phyloP scores from a whole-genome alignment of 2,888 invertebrate genomes.

The Operophtera brumata region DNA sequence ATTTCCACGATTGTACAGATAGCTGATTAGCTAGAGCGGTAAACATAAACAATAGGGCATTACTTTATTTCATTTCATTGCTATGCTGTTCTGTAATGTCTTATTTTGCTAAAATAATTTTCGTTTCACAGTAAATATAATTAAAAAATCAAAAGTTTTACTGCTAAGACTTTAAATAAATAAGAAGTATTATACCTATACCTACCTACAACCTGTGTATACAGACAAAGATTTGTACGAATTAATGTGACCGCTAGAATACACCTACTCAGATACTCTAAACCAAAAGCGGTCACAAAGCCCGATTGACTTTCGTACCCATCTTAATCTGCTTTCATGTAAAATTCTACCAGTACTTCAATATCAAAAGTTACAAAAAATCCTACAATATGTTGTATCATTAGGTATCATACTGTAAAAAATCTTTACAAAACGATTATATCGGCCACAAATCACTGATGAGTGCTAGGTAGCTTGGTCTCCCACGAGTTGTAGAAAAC shows the following conservation, averaged over 20 bases:
- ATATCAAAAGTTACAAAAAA: conserved; percentile 79
- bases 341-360: conserved; percentile 75
- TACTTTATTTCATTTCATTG: conserved; percentile 48
- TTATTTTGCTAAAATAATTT: conserved; percentile 47
- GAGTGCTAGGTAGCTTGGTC: conserved; percentile 64
- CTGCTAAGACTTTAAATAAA: conserved; percentile 78
- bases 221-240: conserved; percentile 74
- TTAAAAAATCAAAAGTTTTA: conserved; percentile 52
- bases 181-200: conserved; percentile 76
- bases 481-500: conserved; percentile 72
- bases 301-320: conserved; percentile 68
- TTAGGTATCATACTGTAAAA: conserved; percentile 63
- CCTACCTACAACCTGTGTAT: conserved; percentile 75
- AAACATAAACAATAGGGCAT: conserved; percentile 50
- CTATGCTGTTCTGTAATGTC: conserved; percentile 41
- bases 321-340: conserved; percentile 65
- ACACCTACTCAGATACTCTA: conserved; percentile 39
- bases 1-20: conserved; percentile 70
- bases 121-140: conserved; percentile 51
- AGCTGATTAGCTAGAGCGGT: conserved; percentile 65
- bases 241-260: conserved; percentile 67
- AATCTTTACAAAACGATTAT: conserved; percentile 69
- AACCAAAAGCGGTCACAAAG: conserved; percentile 60
- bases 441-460: conserved; percentile 62
- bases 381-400: conserved; percentile 67